These are phyloP conservation scores for Okamejei kenojei DNA, from an alignment of 2,797 vertebrate species.

Conservation along the genomic window DNA sequence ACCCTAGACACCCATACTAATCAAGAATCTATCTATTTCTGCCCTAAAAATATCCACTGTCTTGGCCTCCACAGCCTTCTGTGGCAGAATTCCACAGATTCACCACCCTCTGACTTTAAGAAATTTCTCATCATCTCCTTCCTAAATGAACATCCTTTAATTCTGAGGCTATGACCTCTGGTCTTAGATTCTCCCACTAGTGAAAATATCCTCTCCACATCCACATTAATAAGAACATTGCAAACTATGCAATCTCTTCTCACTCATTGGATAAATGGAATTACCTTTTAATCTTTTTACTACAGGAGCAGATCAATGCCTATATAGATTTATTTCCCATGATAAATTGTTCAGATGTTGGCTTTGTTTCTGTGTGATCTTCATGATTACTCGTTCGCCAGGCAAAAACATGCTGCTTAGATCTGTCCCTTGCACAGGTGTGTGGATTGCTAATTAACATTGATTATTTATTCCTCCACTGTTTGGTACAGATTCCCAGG, in stretches of 20 bases:
- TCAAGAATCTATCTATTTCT: too few species aligned
- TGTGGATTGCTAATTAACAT: neutral
- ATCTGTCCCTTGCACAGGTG: neutral
- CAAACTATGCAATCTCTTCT: neutral
- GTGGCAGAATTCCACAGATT: too few species aligned
- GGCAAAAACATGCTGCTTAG: neutral
- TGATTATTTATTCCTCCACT: neutral
- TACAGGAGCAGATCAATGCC: neutral
- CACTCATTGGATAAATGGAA: neutral
- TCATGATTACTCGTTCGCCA: neutral
- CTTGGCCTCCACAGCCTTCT: too few species aligned
- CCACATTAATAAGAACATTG: neutral
- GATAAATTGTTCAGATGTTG: neutral
- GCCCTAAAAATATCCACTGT: too few species aligned
- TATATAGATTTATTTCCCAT: neutral
- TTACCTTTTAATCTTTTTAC: neutral
- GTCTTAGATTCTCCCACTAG: too few species aligned
- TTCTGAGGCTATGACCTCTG: too few species aligned
- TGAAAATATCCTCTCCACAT: neutral
- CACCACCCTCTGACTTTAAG: too few species aligned
- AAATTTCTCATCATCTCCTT: too few species aligned
- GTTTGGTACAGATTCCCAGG: neutral
- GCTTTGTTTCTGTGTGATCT: neutral
- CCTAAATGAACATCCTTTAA: too few species aligned
- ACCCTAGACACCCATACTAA: too few species aligned